phyloP scores from a whole-genome alignment of 2,888 invertebrate genomes.

The Resseliella maxima region DNA sequence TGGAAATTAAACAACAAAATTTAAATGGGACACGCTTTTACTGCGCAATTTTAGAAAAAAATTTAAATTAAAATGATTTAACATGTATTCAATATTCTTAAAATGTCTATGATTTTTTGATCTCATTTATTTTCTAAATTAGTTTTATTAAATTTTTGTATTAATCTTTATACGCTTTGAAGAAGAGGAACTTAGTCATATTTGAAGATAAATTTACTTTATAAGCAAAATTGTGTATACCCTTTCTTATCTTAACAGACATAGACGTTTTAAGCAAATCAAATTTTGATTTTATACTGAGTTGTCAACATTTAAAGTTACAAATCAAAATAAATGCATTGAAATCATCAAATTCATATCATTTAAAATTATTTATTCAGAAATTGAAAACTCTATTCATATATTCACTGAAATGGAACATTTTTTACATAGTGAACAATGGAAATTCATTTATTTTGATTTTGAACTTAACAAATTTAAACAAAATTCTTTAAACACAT shows the following conservation, averaged over 20 bases:
- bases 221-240: no score
- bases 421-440: neutral
- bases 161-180: no score
- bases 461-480: neutral
- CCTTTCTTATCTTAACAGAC: no score
- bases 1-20: neutral
- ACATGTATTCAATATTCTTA: no score
- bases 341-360: neutral
- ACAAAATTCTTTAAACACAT: neutral
- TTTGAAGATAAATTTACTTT: no score
- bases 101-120: no score
- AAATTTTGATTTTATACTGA: neutral
- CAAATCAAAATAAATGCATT: neutral
- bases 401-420: neutral
- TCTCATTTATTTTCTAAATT: no score
- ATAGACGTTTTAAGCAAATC: neutral
- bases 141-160: no score
- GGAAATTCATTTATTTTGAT: neutral
- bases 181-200: no score
- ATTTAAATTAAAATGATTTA: no score
- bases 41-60: neutral
- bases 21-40: neutral
- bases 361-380: no score
- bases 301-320: neutral
- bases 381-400: neutral